Evolutionary conservation across 2,113 vertebrate genomes (phyloP), one percentile per base, ranked within the genome.

Genomic region (Lagenorhynchus albirostris): DNA sequence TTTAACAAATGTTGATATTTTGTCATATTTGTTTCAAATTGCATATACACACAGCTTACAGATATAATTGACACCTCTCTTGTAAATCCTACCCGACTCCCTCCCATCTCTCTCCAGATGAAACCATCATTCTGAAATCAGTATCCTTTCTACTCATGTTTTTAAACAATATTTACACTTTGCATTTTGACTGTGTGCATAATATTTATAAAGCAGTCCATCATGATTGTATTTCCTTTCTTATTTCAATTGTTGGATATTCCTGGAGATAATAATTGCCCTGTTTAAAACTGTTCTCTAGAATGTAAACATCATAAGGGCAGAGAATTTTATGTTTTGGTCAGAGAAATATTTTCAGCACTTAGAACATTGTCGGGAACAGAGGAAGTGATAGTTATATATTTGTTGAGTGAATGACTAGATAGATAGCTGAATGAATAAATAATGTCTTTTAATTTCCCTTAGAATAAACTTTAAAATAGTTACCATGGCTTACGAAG

Each of bases 161-260:
- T 91, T 89, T 73, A 85, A 87, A 89, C 25, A 96, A 55, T 91
- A 74, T n/a, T 91, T 38, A 79, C 14, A n/a, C 13, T 95, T 63
- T 86, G 65, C 18, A 73, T 50, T 67, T 44, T 65, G 53, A 63
- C 7, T 70, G 73, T 62, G 17, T 91, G 91, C 84, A 71, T 70
- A 33, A 41, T 62, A 89, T 85, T 91, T 93, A 80, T 65, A 76
- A 47, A 70, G 8, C 23, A 21, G 12, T 3, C 47, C 65, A 67
- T 17, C 4, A 38, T 44, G 21, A 77, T 67, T 84, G 5, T 0
- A 21, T 41, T 93, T 94, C n/a, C 8, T 90, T 92, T 79, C 73
- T 92, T 82, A 86, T 41, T 95, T 95, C 21, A 68, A 36, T 84
- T 76, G 92, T 92, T 90, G n/a, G 58, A 25, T 92, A 89, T 38